A percentile compares a stretch with the other conserved stretches of the same genome.
Evolutionary conservation across 2,113 vertebrate genomes (phyloP).

Genomic region (Chionis minor): DNA sequence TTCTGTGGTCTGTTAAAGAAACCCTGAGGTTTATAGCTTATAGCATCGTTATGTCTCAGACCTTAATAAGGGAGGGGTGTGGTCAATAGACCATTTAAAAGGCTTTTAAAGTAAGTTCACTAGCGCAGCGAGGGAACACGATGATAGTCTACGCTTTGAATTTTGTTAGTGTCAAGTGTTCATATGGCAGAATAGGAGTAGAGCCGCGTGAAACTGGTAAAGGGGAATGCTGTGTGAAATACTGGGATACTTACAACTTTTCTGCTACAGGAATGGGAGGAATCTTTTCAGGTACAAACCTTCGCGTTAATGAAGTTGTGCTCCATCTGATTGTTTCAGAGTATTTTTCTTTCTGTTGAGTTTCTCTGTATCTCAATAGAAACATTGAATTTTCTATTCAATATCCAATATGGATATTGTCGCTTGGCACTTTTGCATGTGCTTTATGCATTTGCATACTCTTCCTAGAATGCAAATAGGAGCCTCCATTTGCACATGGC

Average conservation of each 20-base stretch:
- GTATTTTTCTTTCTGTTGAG: not conserved
- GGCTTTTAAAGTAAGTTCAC: not conserved
- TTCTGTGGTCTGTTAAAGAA: not conserved
- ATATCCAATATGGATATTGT: not conserved
- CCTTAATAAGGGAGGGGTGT: not conserved
- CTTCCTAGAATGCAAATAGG: not conserved
- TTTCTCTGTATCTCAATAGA: too few relatives aligned
- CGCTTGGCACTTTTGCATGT: not conserved
- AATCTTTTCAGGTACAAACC: not conserved
- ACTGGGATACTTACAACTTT: not conserved
- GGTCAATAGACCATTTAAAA: not conserved
- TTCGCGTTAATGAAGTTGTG: not conserved
- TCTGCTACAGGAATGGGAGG: not conserved
- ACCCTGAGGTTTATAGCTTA: not conserved
- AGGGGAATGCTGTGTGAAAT: not conserved
- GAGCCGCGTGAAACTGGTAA: rapidly evolving
- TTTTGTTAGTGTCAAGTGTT: not conserved
- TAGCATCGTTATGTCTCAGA: not conserved
- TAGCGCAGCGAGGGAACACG: not conserved
- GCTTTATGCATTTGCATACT: not conserved
- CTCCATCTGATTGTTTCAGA: not conserved
- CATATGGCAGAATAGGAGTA: not conserved
- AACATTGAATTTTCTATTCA: too few relatives aligned
- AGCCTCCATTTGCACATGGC: not conserved
- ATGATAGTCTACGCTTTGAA: not conserved